Base-by-base conservation (phyloP, 2,888 invertebrate genomes). In the Lissonota sp. region DNA sequence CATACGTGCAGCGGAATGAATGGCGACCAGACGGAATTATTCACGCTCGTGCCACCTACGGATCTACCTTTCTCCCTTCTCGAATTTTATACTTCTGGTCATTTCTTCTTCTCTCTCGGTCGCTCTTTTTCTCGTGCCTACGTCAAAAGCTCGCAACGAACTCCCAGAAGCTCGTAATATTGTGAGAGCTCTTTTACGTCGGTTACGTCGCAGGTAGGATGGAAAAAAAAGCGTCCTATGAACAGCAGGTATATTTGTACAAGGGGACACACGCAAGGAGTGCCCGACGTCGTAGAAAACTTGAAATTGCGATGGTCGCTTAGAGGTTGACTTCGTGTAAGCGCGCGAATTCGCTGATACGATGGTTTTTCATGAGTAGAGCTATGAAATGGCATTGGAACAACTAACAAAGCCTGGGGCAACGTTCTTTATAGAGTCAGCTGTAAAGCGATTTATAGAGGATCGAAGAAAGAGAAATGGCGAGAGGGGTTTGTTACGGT, bases 1-100 rank as follows among this genome's bases (percentile, higher is more conserved):
- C 88, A 88, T 88, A 87, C 84, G 83, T 60, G 79, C 84, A 83
- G 83, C 84, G 83, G 83, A 87, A 89, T 86, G 88, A 90, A 88
- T 88, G 88, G 85, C 84, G 85, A 82, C 84, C 85, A 87, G 86
- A 88, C 87, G 86, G 88, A 90, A 90, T 90, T 88, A 90, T 90
- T 90, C 86, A 90, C 86, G 81, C 84, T 81, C 84, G 86, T 83
- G 87, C 86, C 85, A 86, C 85, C 85, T 83, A 85, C 66, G 12
- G 7, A 57, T 37, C 40, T 12, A 55, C 49, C 49, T 39, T n/a
- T 53, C 57, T 37, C 0, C 12, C 14, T 55, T 40, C n/a, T 51
- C 6, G 26, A 1, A 6, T 10, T 26, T 42, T n/a, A 40, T 44
- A 42, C 49, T 63, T 26, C 26, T 14, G 14, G 4, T 12, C 44